A percentile compares a stretch with the other conserved stretches of the same genome.
Conservation (phyloP, 2,797 vertebrate species). For the Hippocampus kuda region DNA sequence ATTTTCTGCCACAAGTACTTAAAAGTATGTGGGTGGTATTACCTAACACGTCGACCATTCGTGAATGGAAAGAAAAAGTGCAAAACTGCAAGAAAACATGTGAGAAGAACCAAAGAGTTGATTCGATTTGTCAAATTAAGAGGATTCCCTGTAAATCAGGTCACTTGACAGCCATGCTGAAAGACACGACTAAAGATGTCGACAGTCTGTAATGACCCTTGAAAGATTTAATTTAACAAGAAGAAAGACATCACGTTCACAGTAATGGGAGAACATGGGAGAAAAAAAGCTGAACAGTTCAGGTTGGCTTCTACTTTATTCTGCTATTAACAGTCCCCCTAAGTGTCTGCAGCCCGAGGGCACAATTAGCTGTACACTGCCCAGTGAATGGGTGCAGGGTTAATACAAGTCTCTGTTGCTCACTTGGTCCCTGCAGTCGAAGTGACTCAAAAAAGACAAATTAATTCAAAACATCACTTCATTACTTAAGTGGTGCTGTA, state of each 20-base stretch:
- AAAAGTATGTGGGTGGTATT: conserved; percentile 61
- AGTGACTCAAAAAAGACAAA: neutral
- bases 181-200: neutral
- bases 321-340: conserved; percentile 10
- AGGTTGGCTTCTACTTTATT: conserved; percentile 7
- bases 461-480: neutral
- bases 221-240: neutral
- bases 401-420: conserved; percentile 1
- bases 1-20: conserved; percentile 53
- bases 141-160: neutral
- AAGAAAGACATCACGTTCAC: conserved; percentile 15
- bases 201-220: neutral
- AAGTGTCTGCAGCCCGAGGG: conserved; percentile 15
- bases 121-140: neutral
- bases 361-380: conserved; percentile 24
- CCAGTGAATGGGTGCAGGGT: conserved; percentile 4
- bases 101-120: neutral
- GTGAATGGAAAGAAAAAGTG: conserved; percentile 18
- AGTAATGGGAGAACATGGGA: conserved; percentile 9
- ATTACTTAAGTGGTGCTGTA: too few relatives aligned
- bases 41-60: conserved; percentile 53
- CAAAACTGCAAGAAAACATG: neutral
- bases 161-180: neutral
- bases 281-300: neutral
- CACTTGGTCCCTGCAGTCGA: neutral